Percentiles rank a stretch among this genome's conserved stretches.
Conservation (phyloP, 1,140 invertebrate species). For the honey bee (Apis mellifera) region Amel_HAv3.1 CM009933.2:8912001-8912500, state of each 20-base stretch:
- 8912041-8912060: too few relatives aligned
- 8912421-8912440: not conserved
- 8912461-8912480: not conserved
- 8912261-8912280: slow-evolving; percentile 27
- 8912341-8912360: not conserved
- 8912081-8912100: too few relatives aligned
- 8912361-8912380: slow-evolving; percentile 10
- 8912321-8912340: slow-evolving; percentile 38
- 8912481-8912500: not conserved
- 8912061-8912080: too few relatives aligned
- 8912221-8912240: not conserved
- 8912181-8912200: too few relatives aligned
- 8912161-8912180: too few relatives aligned
- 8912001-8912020: too few relatives aligned
- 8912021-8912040: too few relatives aligned
- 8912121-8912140: not conserved
- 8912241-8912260: slow-evolving; percentile 4
- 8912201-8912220: too few relatives aligned
- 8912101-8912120: too few relatives aligned
- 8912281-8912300: slow-evolving; percentile 33
- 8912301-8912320: slow-evolving; percentile 29
- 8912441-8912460: not conserved
- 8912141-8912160: not conserved
- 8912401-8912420: too few relatives aligned
- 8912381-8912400: not conserved